phyloP scores from a whole-genome alignment of 2,797 vertebrate genomes.

The Poeciliopsis gracilis region DNA sequence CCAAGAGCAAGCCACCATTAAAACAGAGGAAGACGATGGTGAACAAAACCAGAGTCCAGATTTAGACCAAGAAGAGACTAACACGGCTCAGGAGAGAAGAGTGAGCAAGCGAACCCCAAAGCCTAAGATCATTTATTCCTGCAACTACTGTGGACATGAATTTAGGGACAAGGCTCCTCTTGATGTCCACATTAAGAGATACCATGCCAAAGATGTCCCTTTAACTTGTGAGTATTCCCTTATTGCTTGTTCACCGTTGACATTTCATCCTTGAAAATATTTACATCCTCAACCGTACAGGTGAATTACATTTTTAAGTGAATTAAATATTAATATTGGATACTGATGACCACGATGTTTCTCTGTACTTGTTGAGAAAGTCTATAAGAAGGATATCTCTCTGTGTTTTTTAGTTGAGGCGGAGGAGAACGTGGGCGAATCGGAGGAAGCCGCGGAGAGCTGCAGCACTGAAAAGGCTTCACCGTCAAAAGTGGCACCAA shows the following conservation, averaged over 20 bases:
- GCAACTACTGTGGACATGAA: constrained; percentile 79
- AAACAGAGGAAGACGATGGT: constrained; percentile 47
- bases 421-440: constrained; percentile 53
- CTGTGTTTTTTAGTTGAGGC: constrained; percentile 66
- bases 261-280: not conserved
- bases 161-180: constrained; percentile 78
- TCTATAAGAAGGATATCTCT: not conserved
- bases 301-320: not conserved
- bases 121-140: constrained; percentile 74
- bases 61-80: constrained; percentile 61
- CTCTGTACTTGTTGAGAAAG: not conserved
- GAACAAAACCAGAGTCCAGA: constrained; percentile 48
- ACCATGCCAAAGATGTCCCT: constrained; percentile 78
- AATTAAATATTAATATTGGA: not conserved
- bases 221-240: constrained; percentile 80
- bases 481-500: constrained; percentile 62
- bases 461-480: constrained; percentile 23
- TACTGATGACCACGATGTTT: not conserved
- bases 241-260: constrained; percentile 53
- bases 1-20: constrained; percentile 36
- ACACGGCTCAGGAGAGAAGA: constrained; percentile 69
- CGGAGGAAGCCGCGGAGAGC: constrained; percentile 61
- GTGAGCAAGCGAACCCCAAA: constrained; percentile 74
- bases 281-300: not conserved
- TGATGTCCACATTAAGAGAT: constrained; percentile 76